phyloP scores from a whole-genome alignment of 2,888 invertebrate species.

The Drosophila paracracens region DNA sequence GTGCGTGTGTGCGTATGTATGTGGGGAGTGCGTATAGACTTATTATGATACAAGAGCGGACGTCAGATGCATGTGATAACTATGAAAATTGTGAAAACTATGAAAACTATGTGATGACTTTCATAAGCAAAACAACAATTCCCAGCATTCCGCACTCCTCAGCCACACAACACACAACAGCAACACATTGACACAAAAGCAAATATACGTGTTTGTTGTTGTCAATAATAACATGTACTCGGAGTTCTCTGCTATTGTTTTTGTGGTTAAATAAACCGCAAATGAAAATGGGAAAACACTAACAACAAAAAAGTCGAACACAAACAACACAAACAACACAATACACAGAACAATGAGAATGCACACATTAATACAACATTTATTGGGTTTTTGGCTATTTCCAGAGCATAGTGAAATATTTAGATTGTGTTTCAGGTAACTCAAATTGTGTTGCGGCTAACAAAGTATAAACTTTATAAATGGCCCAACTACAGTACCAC shows the following conservation, averaged over 20 bases:
- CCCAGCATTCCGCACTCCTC: background rate
- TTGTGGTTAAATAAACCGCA: constrained; percentile 33
- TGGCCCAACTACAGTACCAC: background rate
- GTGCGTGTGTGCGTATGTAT: background rate
- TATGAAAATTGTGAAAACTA: constrained; percentile 15
- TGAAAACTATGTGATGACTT: constrained; percentile 6
- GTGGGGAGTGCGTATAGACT: background rate
- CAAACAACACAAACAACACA: background rate
- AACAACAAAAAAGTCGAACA: background rate
- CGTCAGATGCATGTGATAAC: constrained; percentile 30
- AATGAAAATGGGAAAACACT: constrained; percentile 5
- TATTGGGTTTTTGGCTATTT: constrained; percentile 6
- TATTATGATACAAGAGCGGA: constrained; percentile 31
- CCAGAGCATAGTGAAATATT: background rate
- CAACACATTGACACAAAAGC: constrained; percentile 10
- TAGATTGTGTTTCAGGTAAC: background rate
- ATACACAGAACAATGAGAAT: background rate
- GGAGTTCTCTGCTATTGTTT: constrained; percentile 20
- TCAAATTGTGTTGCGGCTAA: background rate
- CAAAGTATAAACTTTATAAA: no score
- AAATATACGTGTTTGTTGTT: constrained; percentile 22
- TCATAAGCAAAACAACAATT: constrained; percentile 6
- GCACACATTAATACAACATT: constrained; percentile 6
- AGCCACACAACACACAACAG: background rate
- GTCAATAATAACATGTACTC: constrained; percentile 35